Percentiles rank a stretch among this genome's conserved stretches.
Conservation (phyloP, 2,113 vertebrate species). For the Ophiodon elongatus region DNA sequence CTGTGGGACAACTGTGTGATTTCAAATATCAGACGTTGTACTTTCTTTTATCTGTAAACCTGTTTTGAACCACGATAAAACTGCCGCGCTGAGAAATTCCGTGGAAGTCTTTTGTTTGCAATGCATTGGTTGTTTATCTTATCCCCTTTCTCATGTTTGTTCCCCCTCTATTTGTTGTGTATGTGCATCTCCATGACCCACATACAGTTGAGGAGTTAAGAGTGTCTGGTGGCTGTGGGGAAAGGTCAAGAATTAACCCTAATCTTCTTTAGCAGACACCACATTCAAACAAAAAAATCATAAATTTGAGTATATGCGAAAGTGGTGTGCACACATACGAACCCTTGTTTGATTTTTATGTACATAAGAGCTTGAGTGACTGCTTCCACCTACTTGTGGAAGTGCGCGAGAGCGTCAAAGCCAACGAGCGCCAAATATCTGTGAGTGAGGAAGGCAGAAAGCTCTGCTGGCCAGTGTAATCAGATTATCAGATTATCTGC, state of each 20-base stretch:
- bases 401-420: not conserved
- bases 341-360: not conserved
- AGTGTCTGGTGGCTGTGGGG: conserved; percentile 47
- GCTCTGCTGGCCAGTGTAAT: conserved; percentile 58
- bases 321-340: not conserved
- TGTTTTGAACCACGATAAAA: not conserved
- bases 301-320: not conserved
- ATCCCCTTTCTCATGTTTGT: not conserved
- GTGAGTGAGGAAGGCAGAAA: conserved; percentile 49
- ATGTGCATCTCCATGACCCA: conserved; percentile 3
- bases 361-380: not conserved
- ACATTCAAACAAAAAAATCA: conserved; percentile 38
- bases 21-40: not conserved
- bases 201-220: conserved; percentile 28
- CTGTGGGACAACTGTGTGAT: not conserved
- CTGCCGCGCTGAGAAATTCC: not conserved
- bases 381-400: not conserved
- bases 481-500: conserved; percentile 74
- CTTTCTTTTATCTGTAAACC: not conserved
- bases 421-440: conserved; percentile 5
- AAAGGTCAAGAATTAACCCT: conserved; percentile 27
- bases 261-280: conserved; percentile 26
- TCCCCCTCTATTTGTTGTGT: not conserved
- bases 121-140: not conserved
- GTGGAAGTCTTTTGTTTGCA: not conserved